A percentile compares a stretch with the other conserved stretches of the same genome.
These are phyloP conservation scores for Tympanuchus pallidicinctus DNA, from an alignment of 2,113 vertebrate genomes.

Conservation along the genomic window DNA sequence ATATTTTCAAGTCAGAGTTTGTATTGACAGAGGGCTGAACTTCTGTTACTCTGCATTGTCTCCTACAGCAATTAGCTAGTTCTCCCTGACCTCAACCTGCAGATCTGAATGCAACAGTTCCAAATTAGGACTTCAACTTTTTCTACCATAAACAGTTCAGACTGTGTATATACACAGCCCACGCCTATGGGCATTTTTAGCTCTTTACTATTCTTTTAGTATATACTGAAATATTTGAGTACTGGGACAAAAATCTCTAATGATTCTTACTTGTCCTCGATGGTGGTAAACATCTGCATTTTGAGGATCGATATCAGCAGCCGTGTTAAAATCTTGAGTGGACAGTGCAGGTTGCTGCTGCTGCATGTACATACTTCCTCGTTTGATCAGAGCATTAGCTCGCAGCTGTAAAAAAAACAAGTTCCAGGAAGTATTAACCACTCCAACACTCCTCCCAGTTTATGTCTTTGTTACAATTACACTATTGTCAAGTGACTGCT, in stretches of 20 bases:
- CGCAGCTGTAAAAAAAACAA: slow-evolving; percentile 78
- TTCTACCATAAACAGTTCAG: not conserved
- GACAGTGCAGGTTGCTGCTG: slow-evolving; percentile 93
- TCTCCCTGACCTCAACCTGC: not conserved
- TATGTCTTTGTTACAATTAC: not conserved
- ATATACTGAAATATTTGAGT: not conserved
- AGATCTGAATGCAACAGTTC: not conserved
- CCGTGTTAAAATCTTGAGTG: slow-evolving; percentile 96
- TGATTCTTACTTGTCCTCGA: slow-evolving; percentile 88
- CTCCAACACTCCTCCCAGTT: not conserved
- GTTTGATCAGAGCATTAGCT: slow-evolving; percentile 96
- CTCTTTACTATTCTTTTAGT: not conserved
- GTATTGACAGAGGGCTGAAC: rapidly evolving
- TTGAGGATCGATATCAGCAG: slow-evolving; percentile 90
- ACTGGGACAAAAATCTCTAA: not conserved
- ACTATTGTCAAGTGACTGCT: not conserved
- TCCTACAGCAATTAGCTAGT: not conserved
- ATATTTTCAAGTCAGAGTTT: not conserved
- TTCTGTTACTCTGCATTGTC: not conserved
- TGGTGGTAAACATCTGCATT: slow-evolving; percentile 99
- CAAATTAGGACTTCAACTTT: not conserved
- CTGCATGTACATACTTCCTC: slow-evolving; percentile 99
- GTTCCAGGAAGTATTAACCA: not conserved
- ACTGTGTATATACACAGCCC: not conserved
- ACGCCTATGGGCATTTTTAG: rapidly evolving